Conservation (phyloP, 2,113 vertebrate genomes). For the Cololabis saira region DNA sequence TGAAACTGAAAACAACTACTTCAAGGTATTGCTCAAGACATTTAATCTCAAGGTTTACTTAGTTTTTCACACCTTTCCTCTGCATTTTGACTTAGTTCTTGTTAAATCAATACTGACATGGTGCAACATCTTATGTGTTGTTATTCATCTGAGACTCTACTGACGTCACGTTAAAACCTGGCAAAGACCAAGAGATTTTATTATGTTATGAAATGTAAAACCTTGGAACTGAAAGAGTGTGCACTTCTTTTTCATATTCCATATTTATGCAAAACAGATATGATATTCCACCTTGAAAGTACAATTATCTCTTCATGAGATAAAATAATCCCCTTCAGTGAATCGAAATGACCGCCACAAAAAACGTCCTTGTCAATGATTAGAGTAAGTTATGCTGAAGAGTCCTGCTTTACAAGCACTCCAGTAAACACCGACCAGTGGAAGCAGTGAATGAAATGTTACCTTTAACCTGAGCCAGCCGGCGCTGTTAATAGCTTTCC, state of each 20-base stretch:
- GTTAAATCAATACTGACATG: too few relatives aligned
- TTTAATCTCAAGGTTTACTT: too few relatives aligned
- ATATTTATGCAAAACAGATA: constrained; percentile 46
- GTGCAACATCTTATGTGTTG: too few relatives aligned
- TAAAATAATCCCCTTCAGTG: constrained; percentile 10
- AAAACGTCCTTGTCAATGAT: constrained; percentile 5
- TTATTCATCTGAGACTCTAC: too few relatives aligned
- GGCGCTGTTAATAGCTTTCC: constrained; percentile 56
- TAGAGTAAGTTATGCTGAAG: neutral
- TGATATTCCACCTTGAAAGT: constrained; percentile 13
- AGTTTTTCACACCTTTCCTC: too few relatives aligned
- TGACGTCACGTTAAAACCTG: too few relatives aligned
- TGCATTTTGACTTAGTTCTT: too few relatives aligned
- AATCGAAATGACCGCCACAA: constrained; percentile 22
- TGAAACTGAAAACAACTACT: too few relatives aligned
- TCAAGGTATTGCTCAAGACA: too few relatives aligned
- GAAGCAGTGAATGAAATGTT: constrained; percentile 39
- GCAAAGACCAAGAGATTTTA: too few relatives aligned
- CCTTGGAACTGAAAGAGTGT: too few relatives aligned
- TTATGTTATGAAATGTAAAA: too few relatives aligned
- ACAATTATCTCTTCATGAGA: neutral
- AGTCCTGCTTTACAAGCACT: constrained; percentile 13
- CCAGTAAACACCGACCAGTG: constrained; percentile 16
- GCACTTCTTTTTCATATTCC: constrained; percentile 6
- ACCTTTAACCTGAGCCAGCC: constrained; percentile 59